phyloP scores from a whole-genome alignment of 2,888 invertebrate genomes.

The Lepidonotus clava region DNA sequence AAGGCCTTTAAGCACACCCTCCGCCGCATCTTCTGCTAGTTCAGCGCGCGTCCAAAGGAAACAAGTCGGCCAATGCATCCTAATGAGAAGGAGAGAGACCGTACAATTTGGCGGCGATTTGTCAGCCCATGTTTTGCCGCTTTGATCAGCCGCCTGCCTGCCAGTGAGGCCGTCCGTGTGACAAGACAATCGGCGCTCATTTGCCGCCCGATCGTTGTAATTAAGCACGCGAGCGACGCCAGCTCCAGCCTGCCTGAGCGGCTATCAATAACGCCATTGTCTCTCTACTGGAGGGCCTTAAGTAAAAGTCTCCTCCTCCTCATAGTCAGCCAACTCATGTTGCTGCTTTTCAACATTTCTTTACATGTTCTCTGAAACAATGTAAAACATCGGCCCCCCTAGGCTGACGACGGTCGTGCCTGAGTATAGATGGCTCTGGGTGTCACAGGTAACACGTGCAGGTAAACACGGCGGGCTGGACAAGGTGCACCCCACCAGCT shows the following conservation, averaged over 20 bases:
- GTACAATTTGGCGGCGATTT: constrained; percentile 3
- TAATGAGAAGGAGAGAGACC: constrained; percentile 35
- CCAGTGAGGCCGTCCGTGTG: background rate
- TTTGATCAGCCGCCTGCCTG: constrained; percentile 3
- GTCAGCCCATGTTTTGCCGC: background rate
- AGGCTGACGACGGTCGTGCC: too few species aligned
- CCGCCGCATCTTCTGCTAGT: background rate
- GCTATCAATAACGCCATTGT: constrained; percentile 3
- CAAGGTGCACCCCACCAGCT: background rate
- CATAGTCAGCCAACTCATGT: too few species aligned
- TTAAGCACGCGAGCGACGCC: constrained; percentile 36
- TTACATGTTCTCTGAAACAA: background rate
- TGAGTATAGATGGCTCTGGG: too few species aligned
- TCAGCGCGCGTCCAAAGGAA: background rate
- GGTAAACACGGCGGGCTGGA: background rate
- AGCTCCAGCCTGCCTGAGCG: background rate
- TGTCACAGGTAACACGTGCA: background rate
- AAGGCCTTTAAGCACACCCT: background rate
- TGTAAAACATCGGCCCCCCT: too few species aligned
- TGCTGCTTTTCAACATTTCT: background rate
- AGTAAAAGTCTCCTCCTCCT: background rate
- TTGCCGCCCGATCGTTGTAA: constrained; percentile 6
- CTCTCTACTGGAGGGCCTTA: background rate
- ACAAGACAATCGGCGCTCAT: constrained; percentile 51
- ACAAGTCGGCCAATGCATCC: constrained; percentile 4